These are phyloP conservation scores for Arctopsyche grandis DNA, from an alignment of 1,140 invertebrate genomes.

Conservation along the genomic window DNA sequence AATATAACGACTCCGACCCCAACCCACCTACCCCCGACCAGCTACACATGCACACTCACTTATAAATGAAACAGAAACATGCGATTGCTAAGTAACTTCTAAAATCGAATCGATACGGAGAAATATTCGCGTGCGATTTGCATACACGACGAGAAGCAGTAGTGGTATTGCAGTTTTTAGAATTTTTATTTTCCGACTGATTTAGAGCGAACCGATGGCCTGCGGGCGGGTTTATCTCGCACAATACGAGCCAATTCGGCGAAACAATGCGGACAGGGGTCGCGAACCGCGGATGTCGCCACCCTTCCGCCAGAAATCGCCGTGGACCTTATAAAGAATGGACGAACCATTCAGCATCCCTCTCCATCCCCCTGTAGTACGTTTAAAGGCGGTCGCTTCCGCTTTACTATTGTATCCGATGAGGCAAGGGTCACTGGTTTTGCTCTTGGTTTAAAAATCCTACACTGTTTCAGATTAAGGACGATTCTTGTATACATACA, in stretches of 20 bases:
- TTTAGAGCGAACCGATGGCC: too few relatives aligned
- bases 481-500: too few relatives aligned
- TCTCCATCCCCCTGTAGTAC: background rate
- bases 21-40: background rate
- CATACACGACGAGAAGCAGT: background rate
- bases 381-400: background rate
- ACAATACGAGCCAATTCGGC: conserved; percentile 20
- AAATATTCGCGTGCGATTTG: conserved; percentile 40
- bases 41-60: conserved; percentile 41
- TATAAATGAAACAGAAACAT: conserved; percentile 46
- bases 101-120: conserved; percentile 40
- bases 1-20: conserved; percentile 33
- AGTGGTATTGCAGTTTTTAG: background rate
- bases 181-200: background rate
- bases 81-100: conserved; percentile 44
- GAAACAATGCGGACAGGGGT: conserved; percentile 20
- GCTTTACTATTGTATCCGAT: background rate
- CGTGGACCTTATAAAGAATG: background rate
- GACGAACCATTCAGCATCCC: background rate
- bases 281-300: background rate
- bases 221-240: background rate
- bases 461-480: too few relatives aligned
- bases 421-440: background rate
- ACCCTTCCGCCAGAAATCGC: background rate
- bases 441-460: background rate